Conservation (phyloP, 2,888 invertebrate species). For the Rhimphoctona megacephalus region DNA sequence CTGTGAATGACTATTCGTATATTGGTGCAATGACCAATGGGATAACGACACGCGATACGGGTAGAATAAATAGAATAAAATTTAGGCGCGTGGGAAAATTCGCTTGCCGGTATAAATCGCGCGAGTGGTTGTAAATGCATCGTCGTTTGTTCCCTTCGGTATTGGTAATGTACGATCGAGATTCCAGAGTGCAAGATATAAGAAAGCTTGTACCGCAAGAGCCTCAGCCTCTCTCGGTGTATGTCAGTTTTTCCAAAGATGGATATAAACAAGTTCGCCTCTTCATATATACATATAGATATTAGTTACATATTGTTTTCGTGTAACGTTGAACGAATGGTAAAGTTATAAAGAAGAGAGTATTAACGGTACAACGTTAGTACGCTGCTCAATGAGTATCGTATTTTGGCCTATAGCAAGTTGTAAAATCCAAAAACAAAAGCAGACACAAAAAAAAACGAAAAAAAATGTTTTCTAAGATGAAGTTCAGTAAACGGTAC, state of each 20-base stretch:
- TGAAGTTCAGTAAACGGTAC: not conserved
- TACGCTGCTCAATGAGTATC: not conserved
- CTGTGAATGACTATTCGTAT: too few species aligned
- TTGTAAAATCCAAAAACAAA: too few species aligned
- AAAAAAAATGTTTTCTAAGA: too few species aligned
- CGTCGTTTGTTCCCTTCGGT: conserved; percentile 2
- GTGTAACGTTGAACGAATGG: conserved; percentile 21
- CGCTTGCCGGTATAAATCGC: conserved; percentile 26
- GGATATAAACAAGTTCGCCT: conserved; percentile 53
- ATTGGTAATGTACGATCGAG: conserved; percentile 43
- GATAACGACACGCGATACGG: not conserved
- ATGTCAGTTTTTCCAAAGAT: conserved; percentile 56
- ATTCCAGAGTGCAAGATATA: conserved; percentile 20
- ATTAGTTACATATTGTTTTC: conserved; percentile 9
- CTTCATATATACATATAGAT: not conserved
- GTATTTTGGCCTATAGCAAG: too few species aligned
- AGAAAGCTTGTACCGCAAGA: conserved; percentile 21
- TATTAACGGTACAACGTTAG: conserved; percentile 43
- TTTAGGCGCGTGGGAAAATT: conserved; percentile 57
- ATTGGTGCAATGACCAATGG: too few species aligned
- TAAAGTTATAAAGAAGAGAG: conserved; percentile 28
- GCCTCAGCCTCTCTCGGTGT: conserved; percentile 30
- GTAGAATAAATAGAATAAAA: conserved; percentile 17
- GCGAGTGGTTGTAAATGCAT: conserved; percentile 18
- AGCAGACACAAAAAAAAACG: too few species aligned